Conservation (phyloP, 2,113 vertebrate genomes). For the Podarcis muralis region DNA sequence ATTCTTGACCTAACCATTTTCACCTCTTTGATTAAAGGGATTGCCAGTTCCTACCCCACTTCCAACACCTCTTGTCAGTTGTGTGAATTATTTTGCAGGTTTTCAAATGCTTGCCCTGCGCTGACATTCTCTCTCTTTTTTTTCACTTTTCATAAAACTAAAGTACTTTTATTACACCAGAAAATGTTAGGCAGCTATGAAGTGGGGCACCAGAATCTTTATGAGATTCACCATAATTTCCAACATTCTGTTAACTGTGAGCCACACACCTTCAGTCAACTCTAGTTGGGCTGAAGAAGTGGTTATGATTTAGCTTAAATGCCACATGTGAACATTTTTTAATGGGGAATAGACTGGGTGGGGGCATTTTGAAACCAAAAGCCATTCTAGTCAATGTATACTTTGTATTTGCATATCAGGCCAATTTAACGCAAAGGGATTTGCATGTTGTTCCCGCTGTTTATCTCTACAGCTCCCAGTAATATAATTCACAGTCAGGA, state of each 20-base stretch:
- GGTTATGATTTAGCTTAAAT: not conserved
- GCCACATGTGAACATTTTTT: not conserved
- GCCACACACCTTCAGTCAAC: too few species aligned
- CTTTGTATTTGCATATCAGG: not conserved
- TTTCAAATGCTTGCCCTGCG: not conserved
- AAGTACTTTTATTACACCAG: not conserved
- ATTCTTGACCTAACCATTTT: not conserved
- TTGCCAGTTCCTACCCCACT: not conserved
- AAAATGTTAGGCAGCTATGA: not conserved
- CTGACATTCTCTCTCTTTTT: not conserved
- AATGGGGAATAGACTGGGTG: not conserved
- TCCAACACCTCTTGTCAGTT: not conserved
- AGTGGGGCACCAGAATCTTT: not conserved
- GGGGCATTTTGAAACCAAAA: not conserved
- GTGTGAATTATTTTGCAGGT: not conserved
- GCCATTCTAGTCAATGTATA: not conserved
- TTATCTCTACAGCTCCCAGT: not conserved
- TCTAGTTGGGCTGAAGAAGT: too few species aligned
- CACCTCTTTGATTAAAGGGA: not conserved
- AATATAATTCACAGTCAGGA: constrained; percentile 17
- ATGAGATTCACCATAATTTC: not conserved
- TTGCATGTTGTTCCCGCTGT: not conserved
- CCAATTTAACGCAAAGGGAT: not conserved
- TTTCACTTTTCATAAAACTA: not conserved
- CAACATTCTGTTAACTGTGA: too few species aligned